Evolutionary conservation across 2,888 invertebrate species (phyloP), one percentile per base, ranked within the genome.

Genomic region (Mimachlamys varia): DNA sequence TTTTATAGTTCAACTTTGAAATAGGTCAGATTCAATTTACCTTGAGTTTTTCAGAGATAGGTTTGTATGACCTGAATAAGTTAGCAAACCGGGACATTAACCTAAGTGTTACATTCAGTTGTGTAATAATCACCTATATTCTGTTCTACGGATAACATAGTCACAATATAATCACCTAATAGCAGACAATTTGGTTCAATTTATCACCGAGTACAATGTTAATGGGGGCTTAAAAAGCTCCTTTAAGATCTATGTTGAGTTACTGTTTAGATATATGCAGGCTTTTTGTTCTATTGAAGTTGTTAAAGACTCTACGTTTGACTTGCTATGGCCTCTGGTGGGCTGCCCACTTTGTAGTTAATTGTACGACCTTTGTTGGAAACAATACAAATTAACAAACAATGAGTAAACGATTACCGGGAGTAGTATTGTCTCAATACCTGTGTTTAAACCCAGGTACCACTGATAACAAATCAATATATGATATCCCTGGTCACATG

Each of bases 301-400:
- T 7, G 22, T 27, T 33, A 12, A 27, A 10, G 33, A 76, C 33
- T 76, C 62, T 10, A 33, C 33, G 27, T 76, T 76, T 76, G 33
- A 76, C 76, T 76, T 33, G 27, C 27, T 76, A 33, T 76, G 76
- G 33, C 76, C 76, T 76, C 15, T 76, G 76, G 76, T 76, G 76
- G 33, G 76, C 22, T 33, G 76, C 76, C 76, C 76, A 76, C 33
- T 76, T 76, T 76, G 76, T 76, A 76, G 76, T 76, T 76, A 76
- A 27, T 27, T 76, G 22, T 76, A 76, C n/a, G 1, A 2, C 76
- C 33, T 76, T 76, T 76, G 76, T 76, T 76, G 76, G 76, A 76
- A 76, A 27, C 27, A 12, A 76, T 27, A 33, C 76, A 76, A 33
- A 33, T 76, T 76, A 27, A 76, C 33, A 76, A 33, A 76, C 76